A percentile compares a stretch with the other conserved stretches of the same genome.
Evolutionary conservation across 2,113 vertebrate genomes (phyloP).

Genomic region (Amblyornis subalaris): DNA sequence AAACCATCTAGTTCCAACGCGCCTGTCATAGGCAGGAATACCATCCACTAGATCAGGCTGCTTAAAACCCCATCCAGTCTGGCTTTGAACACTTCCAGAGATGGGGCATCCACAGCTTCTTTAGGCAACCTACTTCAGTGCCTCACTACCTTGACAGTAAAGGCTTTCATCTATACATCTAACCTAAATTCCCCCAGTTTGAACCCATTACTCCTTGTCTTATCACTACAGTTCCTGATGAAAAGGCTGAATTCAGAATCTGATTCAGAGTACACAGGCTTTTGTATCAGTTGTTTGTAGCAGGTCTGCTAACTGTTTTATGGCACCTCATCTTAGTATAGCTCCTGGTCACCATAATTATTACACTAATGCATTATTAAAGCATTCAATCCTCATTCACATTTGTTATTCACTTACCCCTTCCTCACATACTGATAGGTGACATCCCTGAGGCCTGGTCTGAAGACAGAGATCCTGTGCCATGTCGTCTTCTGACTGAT

Average conservation of each 20-base stretch:
- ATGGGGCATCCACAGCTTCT: background rate
- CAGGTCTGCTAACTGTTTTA: background rate
- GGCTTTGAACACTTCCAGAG: background rate
- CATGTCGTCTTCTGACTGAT: slow-evolving; percentile 95
- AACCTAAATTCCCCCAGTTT: background rate
- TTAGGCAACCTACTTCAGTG: background rate
- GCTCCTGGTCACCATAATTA: background rate
- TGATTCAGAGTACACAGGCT: background rate
- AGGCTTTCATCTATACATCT: background rate
- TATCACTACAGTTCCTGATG: background rate
- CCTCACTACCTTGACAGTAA: background rate
- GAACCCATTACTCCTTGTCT: background rate
- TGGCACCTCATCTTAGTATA: background rate
- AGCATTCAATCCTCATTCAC: background rate
- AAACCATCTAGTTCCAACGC: background rate
- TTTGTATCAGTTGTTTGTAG: background rate
- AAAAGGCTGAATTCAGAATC: background rate
- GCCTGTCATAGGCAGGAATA: background rate
- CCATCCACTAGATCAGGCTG: background rate
- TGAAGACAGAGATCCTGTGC: slow-evolving; percentile 95
- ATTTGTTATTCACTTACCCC: slow-evolving; percentile 77
- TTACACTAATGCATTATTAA: background rate
- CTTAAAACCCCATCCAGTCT: background rate
- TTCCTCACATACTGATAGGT: slow-evolving; percentile 94
- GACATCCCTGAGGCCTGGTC: slow-evolving; percentile 91